These are phyloP conservation scores for Pyrocoelia pectoralis DNA, from an alignment of 2,888 invertebrate genomes.

Conservation along the genomic window DNA sequence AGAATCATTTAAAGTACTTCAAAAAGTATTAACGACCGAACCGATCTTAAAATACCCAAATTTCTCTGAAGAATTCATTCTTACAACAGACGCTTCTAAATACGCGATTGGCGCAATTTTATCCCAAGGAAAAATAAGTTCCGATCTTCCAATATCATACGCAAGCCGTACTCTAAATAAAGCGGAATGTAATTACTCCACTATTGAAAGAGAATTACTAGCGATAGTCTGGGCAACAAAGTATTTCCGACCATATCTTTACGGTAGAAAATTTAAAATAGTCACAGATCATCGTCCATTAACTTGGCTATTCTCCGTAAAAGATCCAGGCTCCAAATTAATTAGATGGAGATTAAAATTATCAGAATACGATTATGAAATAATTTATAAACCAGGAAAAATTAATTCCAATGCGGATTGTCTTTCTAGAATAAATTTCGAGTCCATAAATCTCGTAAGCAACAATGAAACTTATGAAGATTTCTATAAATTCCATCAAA, in stretches of 20 bases:
- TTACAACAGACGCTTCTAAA: neutral
- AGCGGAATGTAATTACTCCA: constrained; percentile 20
- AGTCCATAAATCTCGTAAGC: neutral
- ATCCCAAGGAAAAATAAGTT: neutral
- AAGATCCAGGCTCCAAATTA: too few species aligned
- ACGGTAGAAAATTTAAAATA: neutral
- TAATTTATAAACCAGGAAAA: neutral
- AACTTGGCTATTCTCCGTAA: neutral
- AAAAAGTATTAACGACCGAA: neutral
- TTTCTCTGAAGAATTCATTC: too few species aligned
- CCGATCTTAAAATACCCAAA: neutral
- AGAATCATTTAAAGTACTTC: too few species aligned
- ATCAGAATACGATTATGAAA: neutral
- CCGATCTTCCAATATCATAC: too few species aligned
- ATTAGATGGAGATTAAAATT: too few species aligned
- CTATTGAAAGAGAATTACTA: too few species aligned
- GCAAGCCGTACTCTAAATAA: neutral
- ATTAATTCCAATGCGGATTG: neutral
- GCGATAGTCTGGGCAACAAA: too few species aligned
- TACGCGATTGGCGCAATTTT: neutral
- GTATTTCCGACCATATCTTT: too few species aligned
- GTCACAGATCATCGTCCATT: neutral
- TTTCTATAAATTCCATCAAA: neutral
- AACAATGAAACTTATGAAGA: neutral
- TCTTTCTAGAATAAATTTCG: neutral